Evolutionary conservation across 1,140 invertebrate species (phyloP), one percentile per base, ranked within the genome.

Genomic region (Chrysomallon squamiferum): DNA sequence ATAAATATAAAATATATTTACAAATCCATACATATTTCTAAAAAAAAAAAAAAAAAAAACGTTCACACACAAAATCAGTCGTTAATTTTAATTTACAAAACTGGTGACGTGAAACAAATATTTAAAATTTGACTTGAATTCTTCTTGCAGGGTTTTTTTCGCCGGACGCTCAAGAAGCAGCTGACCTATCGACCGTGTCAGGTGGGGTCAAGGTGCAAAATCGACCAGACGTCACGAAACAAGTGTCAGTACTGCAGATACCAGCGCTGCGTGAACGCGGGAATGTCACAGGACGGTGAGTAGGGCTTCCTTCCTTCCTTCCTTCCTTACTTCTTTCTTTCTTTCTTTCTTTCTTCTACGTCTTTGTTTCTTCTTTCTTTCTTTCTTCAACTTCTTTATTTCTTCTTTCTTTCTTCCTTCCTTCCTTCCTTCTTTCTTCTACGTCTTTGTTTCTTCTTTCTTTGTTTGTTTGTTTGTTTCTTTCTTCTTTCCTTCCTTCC

Each of bases 211-310:
- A 96, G 96, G 89, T 98, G 96, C 87, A 87, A 95, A 74, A 95
- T 99, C 30, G 95, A 97, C 81, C 89, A 95, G 73, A 89, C 97
- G 68, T 98, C 97, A 87, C 88, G 96, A 59, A 99, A 99, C 89
- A 90, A 96, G 71, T 98, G 96, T 87, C 96, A 98, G 86, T 97
- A 94, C 86, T 98, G 96, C 88, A 90, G 96, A 74, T 98, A 98
- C 86, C 96, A 96, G 87, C 98, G 98, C 91, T 98, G 96, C 86
- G 88, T 98, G 43, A 92, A 94, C 41, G 96, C 97, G 77, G 96
- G 96, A 79, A 98, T 98, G 96, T 97, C 94, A 78, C 91, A 95
- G 84, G 95, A 98, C 86, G 97, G 82, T 83, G 63, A 70, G 79
- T 65, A 56, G 3, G 15, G 47, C 27, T n/a, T 45, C 27, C 35